Percentiles rank a stretch among this genome's conserved stretches.
Conservation (phyloP, 2,888 invertebrate genomes). For the Gisinianus flammeolus region DNA sequence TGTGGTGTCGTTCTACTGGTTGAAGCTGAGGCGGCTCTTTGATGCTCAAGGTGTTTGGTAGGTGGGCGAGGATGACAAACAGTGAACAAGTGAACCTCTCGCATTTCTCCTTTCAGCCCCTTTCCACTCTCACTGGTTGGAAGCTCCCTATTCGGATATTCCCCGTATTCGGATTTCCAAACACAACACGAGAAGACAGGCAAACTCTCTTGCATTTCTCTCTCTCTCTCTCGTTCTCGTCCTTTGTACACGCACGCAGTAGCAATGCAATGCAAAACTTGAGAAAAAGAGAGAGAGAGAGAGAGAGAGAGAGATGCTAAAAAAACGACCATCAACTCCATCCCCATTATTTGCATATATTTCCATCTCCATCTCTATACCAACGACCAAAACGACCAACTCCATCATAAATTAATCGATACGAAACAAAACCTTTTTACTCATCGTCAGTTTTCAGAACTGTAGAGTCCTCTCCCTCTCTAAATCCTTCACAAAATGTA, state of each 20-base stretch:
- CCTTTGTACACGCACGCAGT: not conserved
- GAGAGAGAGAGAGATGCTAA: not conserved
- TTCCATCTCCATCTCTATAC: not conserved
- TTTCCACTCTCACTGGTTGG: not conserved
- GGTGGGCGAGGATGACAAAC: slow-evolving; percentile 37
- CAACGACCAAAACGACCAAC: not conserved
- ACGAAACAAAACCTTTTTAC: not conserved
- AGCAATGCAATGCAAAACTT: not conserved
- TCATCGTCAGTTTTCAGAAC: not conserved
- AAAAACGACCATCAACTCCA: not conserved
- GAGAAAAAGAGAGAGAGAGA: no score
- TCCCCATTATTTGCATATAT: slow-evolving; percentile 20
- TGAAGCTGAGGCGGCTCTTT: not conserved
- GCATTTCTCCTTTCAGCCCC: not conserved
- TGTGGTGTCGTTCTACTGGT: slow-evolving; percentile 21
- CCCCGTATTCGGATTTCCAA: not conserved
- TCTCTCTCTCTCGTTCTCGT: not conserved
- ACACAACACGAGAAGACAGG: not conserved
- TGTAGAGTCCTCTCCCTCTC: not conserved
- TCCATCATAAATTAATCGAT: slow-evolving; percentile 21
- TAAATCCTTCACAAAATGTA: no score
- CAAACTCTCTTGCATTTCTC: not conserved
- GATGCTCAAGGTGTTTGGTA: slow-evolving; percentile 39
- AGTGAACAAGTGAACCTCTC: not conserved
- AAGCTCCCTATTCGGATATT: not conserved